Conservation (phyloP, 2,113 vertebrate genomes). For the Stomatorhinus ivindoensis region DNA sequence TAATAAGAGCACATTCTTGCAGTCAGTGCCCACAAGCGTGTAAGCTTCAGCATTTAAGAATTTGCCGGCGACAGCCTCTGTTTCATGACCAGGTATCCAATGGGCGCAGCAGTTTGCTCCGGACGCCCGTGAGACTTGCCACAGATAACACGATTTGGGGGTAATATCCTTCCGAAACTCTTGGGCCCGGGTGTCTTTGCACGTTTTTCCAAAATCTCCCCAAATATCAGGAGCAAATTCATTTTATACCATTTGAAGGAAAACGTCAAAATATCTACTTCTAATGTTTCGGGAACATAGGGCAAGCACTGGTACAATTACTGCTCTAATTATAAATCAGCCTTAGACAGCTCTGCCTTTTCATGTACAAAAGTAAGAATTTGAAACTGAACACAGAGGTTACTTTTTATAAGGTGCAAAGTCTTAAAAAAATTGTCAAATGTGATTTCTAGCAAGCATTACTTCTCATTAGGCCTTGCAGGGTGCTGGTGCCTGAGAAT, state of each 20-base stretch:
- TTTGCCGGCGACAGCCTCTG: not conserved
- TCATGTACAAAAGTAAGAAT: not conserved
- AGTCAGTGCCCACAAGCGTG: not conserved
- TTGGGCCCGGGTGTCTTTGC: not conserved
- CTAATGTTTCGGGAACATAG: not conserved
- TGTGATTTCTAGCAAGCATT: not conserved
- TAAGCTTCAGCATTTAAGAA: not conserved
- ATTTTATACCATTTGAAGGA: not conserved
- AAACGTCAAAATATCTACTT: not conserved
- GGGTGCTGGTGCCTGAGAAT: not conserved
- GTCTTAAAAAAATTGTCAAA: not conserved
- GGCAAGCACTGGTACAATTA: not conserved
- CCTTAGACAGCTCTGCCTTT: not conserved
- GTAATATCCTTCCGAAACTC: not conserved
- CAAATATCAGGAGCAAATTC: not conserved
- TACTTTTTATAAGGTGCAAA: not conserved
- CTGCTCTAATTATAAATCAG: not conserved
- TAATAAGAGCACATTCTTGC: not conserved
- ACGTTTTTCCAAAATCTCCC: not conserved
- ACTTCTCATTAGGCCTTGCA: not conserved
- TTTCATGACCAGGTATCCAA: not conserved
- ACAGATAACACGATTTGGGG: not conserved
- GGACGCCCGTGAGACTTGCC: not conserved
- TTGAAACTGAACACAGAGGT: not conserved
- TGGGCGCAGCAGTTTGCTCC: accelerated